phyloP scores from a whole-genome alignment of 1,140 invertebrate species.

The Carcinoscorpius rotundicauda region DNA sequence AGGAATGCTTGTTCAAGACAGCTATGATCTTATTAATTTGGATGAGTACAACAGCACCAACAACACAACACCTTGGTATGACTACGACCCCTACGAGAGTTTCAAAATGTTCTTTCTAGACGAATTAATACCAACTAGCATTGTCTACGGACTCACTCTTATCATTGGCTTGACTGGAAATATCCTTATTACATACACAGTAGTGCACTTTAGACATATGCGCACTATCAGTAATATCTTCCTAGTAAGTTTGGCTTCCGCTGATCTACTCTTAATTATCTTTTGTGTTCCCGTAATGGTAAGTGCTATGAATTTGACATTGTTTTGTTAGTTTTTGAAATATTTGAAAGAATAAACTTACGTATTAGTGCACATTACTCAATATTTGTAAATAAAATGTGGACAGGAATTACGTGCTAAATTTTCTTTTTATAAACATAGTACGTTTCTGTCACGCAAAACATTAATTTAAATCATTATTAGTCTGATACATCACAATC shows the following conservation, averaged over 20 bases:
- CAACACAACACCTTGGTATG: conserved; percentile 20
- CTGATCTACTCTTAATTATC: conserved; percentile 54
- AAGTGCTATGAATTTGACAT: conserved; percentile 23
- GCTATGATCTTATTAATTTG: too few relatives aligned
- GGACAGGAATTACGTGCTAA: too few relatives aligned
- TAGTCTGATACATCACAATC: too few relatives aligned
- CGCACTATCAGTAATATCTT: conserved; percentile 56
- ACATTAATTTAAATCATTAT: too few relatives aligned
- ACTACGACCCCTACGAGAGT: conserved; percentile 37
- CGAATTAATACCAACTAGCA: conserved; percentile 44
- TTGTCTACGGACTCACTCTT: conserved; percentile 50
- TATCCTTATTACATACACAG: conserved; percentile 43
- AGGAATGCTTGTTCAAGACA: too few relatives aligned
- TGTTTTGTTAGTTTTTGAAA: too few relatives aligned
- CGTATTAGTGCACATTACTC: too few relatives aligned
- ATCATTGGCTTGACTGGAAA: conserved; percentile 48
- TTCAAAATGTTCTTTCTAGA: conserved; percentile 37
- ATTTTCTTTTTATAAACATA: too few relatives aligned
- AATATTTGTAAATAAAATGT: too few relatives aligned
- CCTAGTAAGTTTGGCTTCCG: conserved; percentile 51
- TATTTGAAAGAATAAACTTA: too few relatives aligned
- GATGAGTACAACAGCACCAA: neutral
- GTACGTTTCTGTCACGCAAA: too few relatives aligned
- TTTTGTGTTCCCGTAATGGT: conserved; percentile 65
- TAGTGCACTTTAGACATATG: conserved; percentile 36